Percentiles rank a stretch among this genome's conserved stretches.
These are phyloP conservation scores for Ibycter americanus DNA, from an alignment of 2,797 vertebrate species.

Conservation along the genomic window DNA sequence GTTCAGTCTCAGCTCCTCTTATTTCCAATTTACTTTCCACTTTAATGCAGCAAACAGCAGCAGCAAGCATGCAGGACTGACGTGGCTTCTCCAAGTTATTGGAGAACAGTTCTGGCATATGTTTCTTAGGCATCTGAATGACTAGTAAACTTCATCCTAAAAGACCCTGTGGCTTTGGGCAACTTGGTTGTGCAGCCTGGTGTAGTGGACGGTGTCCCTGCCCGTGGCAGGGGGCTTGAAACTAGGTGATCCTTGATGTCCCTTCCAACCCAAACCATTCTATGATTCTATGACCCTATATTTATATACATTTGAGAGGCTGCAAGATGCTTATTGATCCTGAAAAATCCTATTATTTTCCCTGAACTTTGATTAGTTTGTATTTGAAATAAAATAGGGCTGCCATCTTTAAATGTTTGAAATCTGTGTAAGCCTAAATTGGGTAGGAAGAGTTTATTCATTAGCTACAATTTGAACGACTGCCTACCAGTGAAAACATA, in stretches of 20 bases:
- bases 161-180: neutral
- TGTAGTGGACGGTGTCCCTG: no score
- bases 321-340: neutral
- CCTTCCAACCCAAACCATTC: no score
- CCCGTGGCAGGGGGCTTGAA: no score
- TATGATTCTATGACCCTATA: no score
- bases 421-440: neutral
- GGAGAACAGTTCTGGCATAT: neutral
- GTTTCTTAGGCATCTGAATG: neutral
- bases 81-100: neutral
- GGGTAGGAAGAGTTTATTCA: neutral
- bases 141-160: neutral
- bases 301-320: neutral
- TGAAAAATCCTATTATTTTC: neutral
- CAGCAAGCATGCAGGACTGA: neutral
- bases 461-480: neutral
- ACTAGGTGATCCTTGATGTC: no score
- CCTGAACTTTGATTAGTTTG: neutral
- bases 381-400: neutral
- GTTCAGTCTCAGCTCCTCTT: neutral
- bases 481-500: neutral
- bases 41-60: neutral
- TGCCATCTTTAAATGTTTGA: neutral
- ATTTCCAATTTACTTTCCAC: neutral
- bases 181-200: no score